Conservation (phyloP, 2,888 invertebrate genomes). For the Chrysolina haemoptera region DNA sequence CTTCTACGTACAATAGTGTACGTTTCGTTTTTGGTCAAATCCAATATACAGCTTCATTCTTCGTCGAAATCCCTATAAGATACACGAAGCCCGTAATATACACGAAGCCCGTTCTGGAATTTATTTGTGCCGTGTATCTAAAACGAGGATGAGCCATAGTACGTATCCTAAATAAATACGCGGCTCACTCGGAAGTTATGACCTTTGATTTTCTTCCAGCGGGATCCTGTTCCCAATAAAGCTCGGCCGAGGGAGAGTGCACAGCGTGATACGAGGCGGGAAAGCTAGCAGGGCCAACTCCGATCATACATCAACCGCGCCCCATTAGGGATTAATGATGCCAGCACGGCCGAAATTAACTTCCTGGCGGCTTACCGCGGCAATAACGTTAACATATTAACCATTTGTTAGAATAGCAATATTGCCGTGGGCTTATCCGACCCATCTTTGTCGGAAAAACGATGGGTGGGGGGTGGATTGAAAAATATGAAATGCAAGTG, state of each 20-base stretch:
- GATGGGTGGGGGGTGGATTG: slow-evolving; percentile 53
- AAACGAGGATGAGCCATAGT: slow-evolving; percentile 16
- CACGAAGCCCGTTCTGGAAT: not conserved
- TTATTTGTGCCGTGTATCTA: slow-evolving; percentile 1
- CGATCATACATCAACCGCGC: slow-evolving; percentile 71
- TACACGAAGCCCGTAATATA: not conserved
- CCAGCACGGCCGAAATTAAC: slow-evolving; percentile 71
- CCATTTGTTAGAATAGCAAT: slow-evolving; percentile 71
- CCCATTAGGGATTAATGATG: slow-evolving; percentile 72
- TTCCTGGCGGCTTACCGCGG: slow-evolving; percentile 71
- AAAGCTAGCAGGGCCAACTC: slow-evolving; percentile 56
- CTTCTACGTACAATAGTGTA: no score
- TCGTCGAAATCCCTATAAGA: not conserved
- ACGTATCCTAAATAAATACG: slow-evolving; percentile 40
- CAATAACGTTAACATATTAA: slow-evolving; percentile 72
- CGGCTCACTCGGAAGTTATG: slow-evolving; percentile 48
- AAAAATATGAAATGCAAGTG: slow-evolving; percentile 50
- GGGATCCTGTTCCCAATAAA: slow-evolving; percentile 47
- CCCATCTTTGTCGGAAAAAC: slow-evolving; percentile 59
- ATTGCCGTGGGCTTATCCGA: slow-evolving; percentile 60
- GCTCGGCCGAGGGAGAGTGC: slow-evolving; percentile 39
- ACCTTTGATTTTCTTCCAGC: slow-evolving; percentile 52
- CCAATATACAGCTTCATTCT: not conserved
- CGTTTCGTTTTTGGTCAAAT: slow-evolving; percentile 13
- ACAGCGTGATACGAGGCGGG: slow-evolving; percentile 39